phyloP scores from a whole-genome alignment of 2,113 vertebrate species.

The Colistium nudipinnis region DNA sequence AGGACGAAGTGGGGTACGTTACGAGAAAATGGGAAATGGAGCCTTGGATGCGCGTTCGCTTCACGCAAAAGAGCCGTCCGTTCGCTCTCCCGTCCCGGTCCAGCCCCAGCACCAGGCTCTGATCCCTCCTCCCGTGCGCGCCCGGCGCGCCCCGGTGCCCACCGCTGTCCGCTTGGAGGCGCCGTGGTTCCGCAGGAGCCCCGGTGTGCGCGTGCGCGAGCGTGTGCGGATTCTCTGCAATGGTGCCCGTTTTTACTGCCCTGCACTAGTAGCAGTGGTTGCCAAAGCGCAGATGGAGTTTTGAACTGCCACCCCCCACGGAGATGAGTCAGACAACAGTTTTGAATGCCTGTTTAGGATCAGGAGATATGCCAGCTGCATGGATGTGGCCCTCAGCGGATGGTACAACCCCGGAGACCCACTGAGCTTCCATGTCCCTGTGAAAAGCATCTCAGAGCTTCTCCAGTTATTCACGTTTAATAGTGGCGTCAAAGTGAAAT shows the following conservation, averaged over 20 bases:
- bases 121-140: slow-evolving; percentile 69
- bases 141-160: slow-evolving; percentile 25
- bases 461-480: slow-evolving; percentile 35
- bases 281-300: slow-evolving; percentile 26
- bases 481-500: slow-evolving; percentile 43
- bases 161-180: slow-evolving; percentile 66
- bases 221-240: background rate
- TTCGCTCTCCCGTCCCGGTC: slow-evolving; percentile 60
- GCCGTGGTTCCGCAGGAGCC: slow-evolving; percentile 65
- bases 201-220: slow-evolving; percentile 34
- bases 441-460: slow-evolving; percentile 12
- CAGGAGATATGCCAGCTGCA: background rate
- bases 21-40: slow-evolving; percentile 39
- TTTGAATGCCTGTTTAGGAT: slow-evolving; percentile 17
- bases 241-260: background rate
- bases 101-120: slow-evolving; percentile 49
- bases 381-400: slow-evolving; percentile 17
- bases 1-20: slow-evolving; percentile 12
- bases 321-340: slow-evolving; percentile 1
- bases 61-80: slow-evolving; percentile 69
- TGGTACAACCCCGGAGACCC: slow-evolving; percentile 10
- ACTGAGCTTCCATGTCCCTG: slow-evolving; percentile 14
- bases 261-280: background rate
- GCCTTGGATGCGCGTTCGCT: slow-evolving; percentile 64
- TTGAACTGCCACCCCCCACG: background rate